phyloP scores from a whole-genome alignment of 2,113 vertebrate species.

The Sphyrna mokarran region DNA sequence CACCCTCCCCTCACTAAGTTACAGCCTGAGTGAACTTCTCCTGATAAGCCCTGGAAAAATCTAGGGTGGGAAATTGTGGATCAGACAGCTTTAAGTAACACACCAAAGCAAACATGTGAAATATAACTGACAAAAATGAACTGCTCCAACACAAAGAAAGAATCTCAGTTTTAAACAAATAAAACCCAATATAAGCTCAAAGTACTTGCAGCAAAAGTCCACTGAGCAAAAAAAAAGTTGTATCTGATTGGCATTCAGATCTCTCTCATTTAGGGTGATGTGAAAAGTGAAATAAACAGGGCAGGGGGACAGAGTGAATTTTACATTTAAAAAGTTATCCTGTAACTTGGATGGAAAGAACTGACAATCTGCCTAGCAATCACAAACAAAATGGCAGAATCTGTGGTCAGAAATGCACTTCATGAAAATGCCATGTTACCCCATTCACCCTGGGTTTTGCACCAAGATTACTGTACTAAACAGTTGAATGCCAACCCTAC shows the following conservation, averaged over 20 bases:
- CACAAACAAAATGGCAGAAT: neutral
- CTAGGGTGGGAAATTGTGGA: neutral
- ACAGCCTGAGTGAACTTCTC: neutral
- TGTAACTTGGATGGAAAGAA: neutral
- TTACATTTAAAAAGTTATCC: neutral
- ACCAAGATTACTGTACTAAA: neutral
- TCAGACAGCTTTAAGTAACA: neutral
- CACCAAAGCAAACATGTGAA: neutral
- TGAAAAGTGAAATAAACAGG: neutral
- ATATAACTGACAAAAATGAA: neutral
- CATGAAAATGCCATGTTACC: neutral
- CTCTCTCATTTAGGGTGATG: neutral
- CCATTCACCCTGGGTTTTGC: neutral
- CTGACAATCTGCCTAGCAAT: neutral
- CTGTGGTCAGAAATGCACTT: neutral
- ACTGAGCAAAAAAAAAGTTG: neutral
- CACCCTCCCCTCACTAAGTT: neutral
- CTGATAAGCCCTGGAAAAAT: neutral
- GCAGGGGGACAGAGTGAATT: neutral
- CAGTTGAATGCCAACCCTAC: neutral
- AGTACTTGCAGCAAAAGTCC: neutral
- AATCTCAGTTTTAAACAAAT: neutral
- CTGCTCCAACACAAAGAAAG: neutral
- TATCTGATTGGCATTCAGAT: neutral
- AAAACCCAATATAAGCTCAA: neutral